These are phyloP conservation scores for Pseudopodoces humilis DNA, from an alignment of 2,113 vertebrate genomes.

Conservation along the genomic window DNA sequence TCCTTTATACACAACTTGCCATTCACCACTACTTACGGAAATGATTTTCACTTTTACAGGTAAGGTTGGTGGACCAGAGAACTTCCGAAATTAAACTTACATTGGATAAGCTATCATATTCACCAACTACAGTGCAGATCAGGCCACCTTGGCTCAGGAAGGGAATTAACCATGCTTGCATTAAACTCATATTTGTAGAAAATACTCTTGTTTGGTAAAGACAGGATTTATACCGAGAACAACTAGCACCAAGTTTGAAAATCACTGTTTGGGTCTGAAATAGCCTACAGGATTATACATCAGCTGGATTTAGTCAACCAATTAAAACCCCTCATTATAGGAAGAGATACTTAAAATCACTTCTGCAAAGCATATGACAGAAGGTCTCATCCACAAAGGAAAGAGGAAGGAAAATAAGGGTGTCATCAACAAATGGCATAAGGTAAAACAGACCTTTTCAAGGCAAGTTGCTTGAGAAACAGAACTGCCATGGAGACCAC, in stretches of 20 bases:
- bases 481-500: constrained; percentile 58
- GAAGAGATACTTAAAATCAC: neutral
- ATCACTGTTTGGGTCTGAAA: neutral
- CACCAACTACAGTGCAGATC: neutral
- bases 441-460: constrained; percentile 49
- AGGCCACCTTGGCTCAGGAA: neutral
- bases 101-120: neutral
- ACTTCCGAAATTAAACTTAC: neutral
- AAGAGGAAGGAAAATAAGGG: neutral
- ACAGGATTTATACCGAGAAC: neutral
- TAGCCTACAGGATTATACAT: neutral
- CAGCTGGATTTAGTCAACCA: neutral
- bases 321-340: neutral
- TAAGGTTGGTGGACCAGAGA: neutral
- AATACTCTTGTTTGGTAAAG: neutral
- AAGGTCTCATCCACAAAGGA: neutral
- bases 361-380: neutral
- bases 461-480: constrained; percentile 54
- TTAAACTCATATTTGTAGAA: neutral
- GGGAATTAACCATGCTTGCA: neutral
- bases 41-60: neutral
- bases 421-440: constrained; percentile 16
- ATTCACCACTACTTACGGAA: neutral
- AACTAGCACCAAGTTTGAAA: neutral
- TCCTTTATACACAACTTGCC: neutral